Evolutionary conservation across 2,113 vertebrate genomes (phyloP).

Genomic region (Oreochromis spilurus): DNA sequence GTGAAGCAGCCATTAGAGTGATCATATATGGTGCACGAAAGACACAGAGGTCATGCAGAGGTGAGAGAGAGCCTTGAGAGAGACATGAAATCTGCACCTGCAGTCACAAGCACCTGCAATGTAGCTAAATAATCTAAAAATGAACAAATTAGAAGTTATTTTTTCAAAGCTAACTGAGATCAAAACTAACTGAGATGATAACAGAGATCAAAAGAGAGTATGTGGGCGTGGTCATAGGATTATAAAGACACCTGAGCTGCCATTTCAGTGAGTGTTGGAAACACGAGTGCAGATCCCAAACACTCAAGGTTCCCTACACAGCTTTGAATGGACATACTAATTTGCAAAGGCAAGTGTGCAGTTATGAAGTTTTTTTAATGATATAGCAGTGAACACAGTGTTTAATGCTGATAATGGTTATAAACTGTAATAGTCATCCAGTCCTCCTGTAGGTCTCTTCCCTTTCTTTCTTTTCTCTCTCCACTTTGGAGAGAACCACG

Average conservation of each 20-base stretch:
- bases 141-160: background rate
- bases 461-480: background rate
- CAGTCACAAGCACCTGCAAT: background rate
- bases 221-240: background rate
- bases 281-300: background rate
- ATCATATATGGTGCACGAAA: background rate
- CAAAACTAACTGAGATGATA: background rate
- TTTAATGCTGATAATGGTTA: background rate
- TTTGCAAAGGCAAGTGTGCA: background rate
- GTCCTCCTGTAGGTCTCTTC: background rate
- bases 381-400: background rate
- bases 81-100: background rate
- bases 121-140: background rate
- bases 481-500: background rate
- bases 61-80: background rate
- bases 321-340: background rate
- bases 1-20: background rate
- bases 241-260: background rate
- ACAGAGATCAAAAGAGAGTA: background rate
- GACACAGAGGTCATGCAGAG: background rate
- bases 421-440: background rate
- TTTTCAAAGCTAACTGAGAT: background rate
- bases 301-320: background rate
- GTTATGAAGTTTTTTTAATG: background rate
- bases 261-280: background rate